A percentile compares a stretch with the other conserved stretches of the same genome.
These are phyloP conservation scores for Cyanoderma ruficeps DNA, from an alignment of 2,113 vertebrate species.

Conservation along the genomic window DNA sequence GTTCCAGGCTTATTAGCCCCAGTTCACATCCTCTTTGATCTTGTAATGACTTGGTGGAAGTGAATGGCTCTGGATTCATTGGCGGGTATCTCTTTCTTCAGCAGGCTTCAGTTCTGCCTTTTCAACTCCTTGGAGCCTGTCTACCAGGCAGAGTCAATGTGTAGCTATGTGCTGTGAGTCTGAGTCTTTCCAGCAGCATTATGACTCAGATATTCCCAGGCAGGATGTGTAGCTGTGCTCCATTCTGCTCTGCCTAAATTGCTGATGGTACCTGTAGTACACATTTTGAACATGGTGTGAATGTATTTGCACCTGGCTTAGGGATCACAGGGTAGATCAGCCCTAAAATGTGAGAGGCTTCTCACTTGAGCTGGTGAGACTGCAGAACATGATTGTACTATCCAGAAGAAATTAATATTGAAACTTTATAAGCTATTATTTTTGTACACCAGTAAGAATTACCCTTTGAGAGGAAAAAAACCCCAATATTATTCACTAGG, in stretches of 20 bases:
- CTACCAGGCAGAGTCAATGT: neutral
- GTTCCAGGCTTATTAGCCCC: neutral
- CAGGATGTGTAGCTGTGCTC: neutral
- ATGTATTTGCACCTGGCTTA: neutral
- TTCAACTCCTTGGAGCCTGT: neutral
- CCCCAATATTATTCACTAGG: accelerated
- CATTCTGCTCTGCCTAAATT: neutral
- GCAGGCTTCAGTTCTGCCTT: neutral
- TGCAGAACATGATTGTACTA: neutral
- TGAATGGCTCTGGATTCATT: neutral
- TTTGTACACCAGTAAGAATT: neutral
- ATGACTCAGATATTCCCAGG: neutral
- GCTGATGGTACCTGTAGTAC: neutral
- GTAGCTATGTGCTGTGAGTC: neutral
- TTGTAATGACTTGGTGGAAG: neutral
- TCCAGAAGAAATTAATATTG: neutral
- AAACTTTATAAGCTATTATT: neutral
- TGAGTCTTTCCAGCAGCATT: neutral
- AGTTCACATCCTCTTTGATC: neutral
- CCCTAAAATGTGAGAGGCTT: neutral
- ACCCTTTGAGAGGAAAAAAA: neutral
- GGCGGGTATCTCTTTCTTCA: neutral
- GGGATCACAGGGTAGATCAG: neutral
- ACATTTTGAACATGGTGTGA: neutral
- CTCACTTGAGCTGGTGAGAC: neutral